These are phyloP conservation scores for Galleria mellonella DNA, from an alignment of 1,140 invertebrate genomes.

Conservation along the genomic window DNA sequence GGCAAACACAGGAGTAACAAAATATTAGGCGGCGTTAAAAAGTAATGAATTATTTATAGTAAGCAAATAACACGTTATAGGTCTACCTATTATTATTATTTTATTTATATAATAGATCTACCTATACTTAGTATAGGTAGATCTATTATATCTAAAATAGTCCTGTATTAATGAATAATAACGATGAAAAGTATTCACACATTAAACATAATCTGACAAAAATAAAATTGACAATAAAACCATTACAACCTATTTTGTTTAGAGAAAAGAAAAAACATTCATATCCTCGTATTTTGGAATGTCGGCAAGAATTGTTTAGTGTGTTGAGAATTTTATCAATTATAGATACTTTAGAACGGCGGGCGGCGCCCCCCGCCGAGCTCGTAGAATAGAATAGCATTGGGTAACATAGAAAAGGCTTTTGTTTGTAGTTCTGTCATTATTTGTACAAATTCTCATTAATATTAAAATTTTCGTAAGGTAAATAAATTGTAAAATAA, in stretches of 20 bases:
- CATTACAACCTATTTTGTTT: conserved; percentile 1
- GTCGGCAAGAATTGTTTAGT: conserved; percentile 33
- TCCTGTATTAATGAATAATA: too few species aligned
- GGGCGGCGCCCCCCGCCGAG: conserved; percentile 39
- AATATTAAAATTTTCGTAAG: too few species aligned
- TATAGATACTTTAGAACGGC: conserved; percentile 35
- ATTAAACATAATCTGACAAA: conserved; percentile 3
- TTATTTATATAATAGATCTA: too few species aligned
- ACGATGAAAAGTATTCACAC: background rate
- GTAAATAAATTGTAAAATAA: too few species aligned
- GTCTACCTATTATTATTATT: too few species aligned
- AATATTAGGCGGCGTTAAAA: too few species aligned
- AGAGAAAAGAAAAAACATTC: background rate
- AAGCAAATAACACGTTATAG: too few species aligned
- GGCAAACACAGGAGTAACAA: too few species aligned
- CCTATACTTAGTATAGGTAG: too few species aligned
- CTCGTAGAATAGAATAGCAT: background rate
- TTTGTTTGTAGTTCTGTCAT: background rate
- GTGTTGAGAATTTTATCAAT: conserved; percentile 64
- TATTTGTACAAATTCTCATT: too few species aligned
- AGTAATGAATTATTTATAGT: too few species aligned
- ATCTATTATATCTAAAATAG: too few species aligned
- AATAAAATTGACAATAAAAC: conserved; percentile 13
- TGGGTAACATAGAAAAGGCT: background rate
- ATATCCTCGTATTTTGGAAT: conserved; percentile 37